Base-by-base conservation (phyloP, 1,140 invertebrate genomes). In the Tribolium castaneum region DNA sequence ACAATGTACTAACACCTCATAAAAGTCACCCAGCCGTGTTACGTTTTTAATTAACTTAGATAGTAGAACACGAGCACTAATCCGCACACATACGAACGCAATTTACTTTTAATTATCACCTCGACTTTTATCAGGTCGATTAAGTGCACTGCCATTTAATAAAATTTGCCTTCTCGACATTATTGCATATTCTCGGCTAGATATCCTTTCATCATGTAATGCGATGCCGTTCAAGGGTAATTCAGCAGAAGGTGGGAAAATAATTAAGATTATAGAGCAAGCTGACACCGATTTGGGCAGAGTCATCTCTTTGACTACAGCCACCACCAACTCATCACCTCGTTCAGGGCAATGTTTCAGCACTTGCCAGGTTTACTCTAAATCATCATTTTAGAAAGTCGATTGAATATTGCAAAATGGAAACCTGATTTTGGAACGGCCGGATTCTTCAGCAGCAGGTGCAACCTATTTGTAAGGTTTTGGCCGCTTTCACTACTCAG, bases 391-490 rank as follows among this genome's bases (percentile, higher is more conserved):
- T 35, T 35, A 6, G 30, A 66, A 66, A 66, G 59, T 66, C 30
- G 25, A 35, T 66, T 25, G 59, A 66, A 35, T 66, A 66, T 66
- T 66, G 59, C 25, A 13, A 35, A n/a, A 66, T 66, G 59, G 12
- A 66, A 66, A 66, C 59, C 30, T 66, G 59, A 66, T 66, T 22
- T 35, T 9, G 12, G 34, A 45, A 4, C 14, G 13, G 59, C 34
- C 70, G 39, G 14, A 78, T 78, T 78, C 77, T 74, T 74, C 39
- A 59, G 74, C 52, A 45, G 77, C 77, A 78, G 77, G 77, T 78
- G 77, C 77, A 74, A 74, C 77, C 77, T 72, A 78, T 25, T 22
- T 12, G 59, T 35, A 35, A 66, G 13, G 30, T 25, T 66, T 35
- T 66, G 14, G 25, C 30, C 13, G 59, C 59, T 66, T 66, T 66